Percentiles rank a stretch among this genome's conserved stretches.
phyloP scores from a whole-genome alignment of 2,113 vertebrate genomes.

The Hoplias malabaricus region DNA sequence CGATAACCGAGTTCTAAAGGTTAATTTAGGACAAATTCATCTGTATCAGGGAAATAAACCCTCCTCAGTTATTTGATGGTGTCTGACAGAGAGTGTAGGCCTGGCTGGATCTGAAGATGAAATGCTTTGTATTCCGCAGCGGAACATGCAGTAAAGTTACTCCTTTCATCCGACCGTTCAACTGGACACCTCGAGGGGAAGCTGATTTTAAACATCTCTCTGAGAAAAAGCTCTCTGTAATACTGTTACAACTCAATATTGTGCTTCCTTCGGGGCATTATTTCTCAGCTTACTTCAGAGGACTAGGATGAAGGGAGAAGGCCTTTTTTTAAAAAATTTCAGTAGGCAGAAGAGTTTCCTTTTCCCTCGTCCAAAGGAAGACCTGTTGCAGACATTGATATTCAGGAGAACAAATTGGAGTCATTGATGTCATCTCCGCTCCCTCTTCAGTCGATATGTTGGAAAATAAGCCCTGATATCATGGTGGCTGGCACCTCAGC shows the following conservation, averaged over 20 bases:
- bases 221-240: slow-evolving; percentile 18
- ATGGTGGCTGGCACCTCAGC: neutral
- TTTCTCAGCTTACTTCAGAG: neutral
- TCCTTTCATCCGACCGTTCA: slow-evolving; percentile 8
- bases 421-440: neutral
- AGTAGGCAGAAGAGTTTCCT: neutral
- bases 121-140: slow-evolving; percentile 20
- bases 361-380: neutral
- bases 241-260: slow-evolving; percentile 15
- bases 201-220: slow-evolving; percentile 4
- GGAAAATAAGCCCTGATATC: neutral
- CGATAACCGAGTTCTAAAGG: no score
- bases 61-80: neutral
- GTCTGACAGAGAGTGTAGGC: neutral
- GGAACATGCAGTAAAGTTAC: neutral
- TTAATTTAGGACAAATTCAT: neutral
- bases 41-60: neutral
- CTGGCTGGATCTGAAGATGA: slow-evolving; percentile 14
- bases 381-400: neutral
- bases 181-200: slow-evolving; percentile 5
- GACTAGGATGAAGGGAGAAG: neutral
- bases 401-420: neutral
- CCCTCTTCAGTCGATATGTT: neutral
- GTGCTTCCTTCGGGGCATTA: neutral
- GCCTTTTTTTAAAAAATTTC: neutral